Base-by-base conservation (phyloP, 2,797 vertebrate species). In the Pagetopsis macropterus region DNA sequence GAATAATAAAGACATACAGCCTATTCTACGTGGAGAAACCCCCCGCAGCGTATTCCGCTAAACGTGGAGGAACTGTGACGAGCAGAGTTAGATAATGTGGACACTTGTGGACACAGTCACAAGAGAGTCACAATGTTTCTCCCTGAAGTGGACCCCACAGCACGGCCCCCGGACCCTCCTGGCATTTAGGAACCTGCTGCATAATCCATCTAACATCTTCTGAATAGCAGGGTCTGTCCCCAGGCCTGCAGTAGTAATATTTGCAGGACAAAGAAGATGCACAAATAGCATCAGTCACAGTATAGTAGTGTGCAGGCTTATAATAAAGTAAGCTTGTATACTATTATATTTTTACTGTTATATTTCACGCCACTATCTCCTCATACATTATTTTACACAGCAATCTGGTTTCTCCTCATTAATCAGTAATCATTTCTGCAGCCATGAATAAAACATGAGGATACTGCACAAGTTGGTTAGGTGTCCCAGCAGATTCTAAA, bases 1-100 rank as follows among this genome's bases (percentile, higher is more conserved):
- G 94, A 95, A 95, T 93, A 92, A 95, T 93, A 92, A 91, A 89
- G 85, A 93, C 91, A 93, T 87, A 89, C 90, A 94, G 90, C 92
- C 93, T 93, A 90, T 92, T 94, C 80, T 91, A 82, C n/a, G 64
- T 83, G 82, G 90, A 89, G 90, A 88, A 88, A 87, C 62, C 75
- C 86, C 80, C 81, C 9, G 37, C 84, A 79, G 86, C 83, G 57
- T 79, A 85, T 84, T 84, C 69, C 77, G 65, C 91, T 82, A 84
- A 91, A 87, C 77, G 81, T 78, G 91, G 86, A 84, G 71, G 66
- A 90, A 88, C 83, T 91, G 91, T 88, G 90, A 83, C 45, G 49
- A 87, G 86, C 76, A 60, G 76, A 85, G 64, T 84, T 78, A 80
- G 78, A 89, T 91, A 77, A 88, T 75, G 79, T 85, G 57, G 46